Evolutionary conservation across 2,797 vertebrate species (phyloP), one percentile per base, ranked within the genome.

Genomic region (Mormyrus hasselquistii): DNA sequence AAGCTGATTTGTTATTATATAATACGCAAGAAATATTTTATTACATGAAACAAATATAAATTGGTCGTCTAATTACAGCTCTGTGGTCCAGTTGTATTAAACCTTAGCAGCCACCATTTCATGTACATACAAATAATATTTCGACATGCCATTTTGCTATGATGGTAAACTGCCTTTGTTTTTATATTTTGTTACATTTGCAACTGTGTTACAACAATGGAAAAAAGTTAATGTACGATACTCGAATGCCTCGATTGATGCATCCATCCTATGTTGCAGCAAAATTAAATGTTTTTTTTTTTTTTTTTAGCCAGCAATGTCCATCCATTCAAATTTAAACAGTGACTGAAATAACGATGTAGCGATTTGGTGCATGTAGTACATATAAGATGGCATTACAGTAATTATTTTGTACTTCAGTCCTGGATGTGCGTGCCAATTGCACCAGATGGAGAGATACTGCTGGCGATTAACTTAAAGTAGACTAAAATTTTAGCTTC

Each of bases 341-440:
- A 16, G 29, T 14, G 29, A 29, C 83, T 50, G 25, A 85, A 53
- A 50, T 14, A 85, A 25, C 29, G n/a, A 85, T 25, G 3, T 73
- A 52, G 52, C 55, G 0, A 6, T 91, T 87, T 93, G 92, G 90
- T 93, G 91, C 93, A 92, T 91, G 92, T 93, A 62, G 16, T 86
- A 93, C 89, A 55, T 5, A 88, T 87, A 16, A 76, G 59, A 47
- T 49, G 88, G 6, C 22, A 59, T 88, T 47, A 84, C 88, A 49
- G 22, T 73, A 44, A n/a, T 29, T 41, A n/a, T 59, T 29, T n/a
- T 59, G 49, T 14, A 29, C n/a, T 16, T 79, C 34, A 85, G 22
- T 12, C 9, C 49, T 85, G 83, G 8, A 50, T 85, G 4, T 85
- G 47, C 14, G 44, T 50, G 47, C 22, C 50, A 49, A 3, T 52